These are phyloP conservation scores for Cebus imitator DNA, from an alignment of 2,113 vertebrate genomes.

Conservation along the genomic window DNA sequence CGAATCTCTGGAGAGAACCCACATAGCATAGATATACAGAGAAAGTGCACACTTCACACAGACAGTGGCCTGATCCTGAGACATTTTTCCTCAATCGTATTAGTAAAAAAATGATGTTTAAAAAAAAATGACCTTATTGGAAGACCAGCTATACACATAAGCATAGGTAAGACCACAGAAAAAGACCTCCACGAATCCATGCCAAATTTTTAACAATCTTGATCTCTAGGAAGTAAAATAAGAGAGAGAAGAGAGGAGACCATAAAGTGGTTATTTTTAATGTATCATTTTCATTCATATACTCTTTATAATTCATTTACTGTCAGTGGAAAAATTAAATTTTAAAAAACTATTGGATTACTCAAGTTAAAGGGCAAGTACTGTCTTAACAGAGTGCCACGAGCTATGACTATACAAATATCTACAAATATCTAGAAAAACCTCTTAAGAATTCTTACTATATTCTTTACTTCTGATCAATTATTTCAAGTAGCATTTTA, in stretches of 20 bases:
- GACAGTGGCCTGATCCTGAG: background rate
- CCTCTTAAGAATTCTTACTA: background rate
- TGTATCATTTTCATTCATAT: background rate
- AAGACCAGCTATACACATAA: background rate
- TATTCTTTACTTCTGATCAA: background rate
- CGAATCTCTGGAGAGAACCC: background rate
- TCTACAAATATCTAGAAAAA: background rate
- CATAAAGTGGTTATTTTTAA: background rate
- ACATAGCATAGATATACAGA: background rate
- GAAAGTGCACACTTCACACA: background rate
- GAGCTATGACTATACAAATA: background rate
- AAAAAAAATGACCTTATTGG: background rate
- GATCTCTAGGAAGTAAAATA: background rate
- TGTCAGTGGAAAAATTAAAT: constrained; percentile 5
- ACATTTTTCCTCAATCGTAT: background rate
- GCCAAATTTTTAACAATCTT: background rate
- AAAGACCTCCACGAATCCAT: background rate
- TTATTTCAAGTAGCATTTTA: background rate
- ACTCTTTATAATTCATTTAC: background rate
- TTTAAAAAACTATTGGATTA: background rate
- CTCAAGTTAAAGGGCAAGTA: background rate
- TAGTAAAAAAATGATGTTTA: background rate
- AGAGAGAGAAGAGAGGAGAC: background rate
- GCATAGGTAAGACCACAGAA: background rate
- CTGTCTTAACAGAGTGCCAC: background rate